Evolutionary conservation across 2,888 invertebrate genomes (phyloP), one percentile per base, ranked within the genome.

Genomic region (Drosophila mimica): DNA sequence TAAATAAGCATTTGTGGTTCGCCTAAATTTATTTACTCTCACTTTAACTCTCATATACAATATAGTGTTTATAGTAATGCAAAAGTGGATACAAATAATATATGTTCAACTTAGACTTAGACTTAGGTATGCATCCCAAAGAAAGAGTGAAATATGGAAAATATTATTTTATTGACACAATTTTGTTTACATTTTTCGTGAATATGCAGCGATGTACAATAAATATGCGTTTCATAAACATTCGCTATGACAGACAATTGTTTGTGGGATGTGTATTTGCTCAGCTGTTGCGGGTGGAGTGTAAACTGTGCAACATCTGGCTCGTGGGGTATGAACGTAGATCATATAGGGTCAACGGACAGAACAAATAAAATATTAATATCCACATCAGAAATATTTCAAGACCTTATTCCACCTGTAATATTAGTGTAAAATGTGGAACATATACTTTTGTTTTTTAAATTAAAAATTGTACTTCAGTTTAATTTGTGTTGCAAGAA

Each of bases 91-190:
- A 9, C n/a, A n/a, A 40, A 38, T 38, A 17, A 8, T 38, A 38
- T 4, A 25, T 25, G 25, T 25, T 25, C 25, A 25, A 25, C 25
- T 36, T 17, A 8, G 17, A 17, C 17, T 38, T 38, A 8, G 17
- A 3, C 25, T 25, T 25, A 25, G 25, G 9, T n/a, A n/a, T 5
- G 60, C 48, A 68, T 67, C 34, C 40, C 40, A 30, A 25, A 25
- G 15, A 46, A 25, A 8, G 4, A 25, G 25, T 4, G n/a, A 89
- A 89, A 87, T 87, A 87, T 88, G 85, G 82, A 85, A 84, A 85
- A 83, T 85, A 65, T 70, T 76, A 85, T 89, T 87, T 87, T 85
- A 82, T 87, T 89, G 89, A 82, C 83, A 82, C 82, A 87, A 76
- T 87, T 80, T 83, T 72, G 88, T 85, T 85, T 67, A 73, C 77